Evolutionary conservation across 2,113 vertebrate species (phyloP), one percentile per base, ranked within the genome.

Genomic region (Choloepus hoffmanni): DNA sequence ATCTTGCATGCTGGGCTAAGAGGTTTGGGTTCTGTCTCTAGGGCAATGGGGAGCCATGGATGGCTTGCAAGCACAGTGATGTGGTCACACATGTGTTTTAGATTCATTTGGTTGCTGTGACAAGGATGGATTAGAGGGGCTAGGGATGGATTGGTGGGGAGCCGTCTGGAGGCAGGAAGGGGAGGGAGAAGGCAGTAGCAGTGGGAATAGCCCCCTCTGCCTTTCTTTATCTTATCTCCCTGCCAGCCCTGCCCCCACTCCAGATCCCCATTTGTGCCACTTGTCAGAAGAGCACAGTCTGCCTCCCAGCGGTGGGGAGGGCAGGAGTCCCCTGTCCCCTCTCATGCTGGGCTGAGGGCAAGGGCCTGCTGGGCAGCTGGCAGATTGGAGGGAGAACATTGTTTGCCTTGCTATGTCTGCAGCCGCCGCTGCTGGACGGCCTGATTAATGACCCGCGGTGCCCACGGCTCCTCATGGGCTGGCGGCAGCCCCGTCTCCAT

Each of bases 361-460:
- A 85, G 58, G 63, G 58, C 94, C 15, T 58, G 79, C 84, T 43
- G 74, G 96, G 79, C 94, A 96, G 95, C 81, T 85, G 94, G 92
- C 40, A 33, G 88, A 58, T 55, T 76, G 92, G 67, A 95, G 87
- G 65, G 28, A 96, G 65, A 60, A 67, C 65, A 7, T 33, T 14
- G 50, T 58, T 68, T 9, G 36, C 68, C 89, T 67, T 89, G 92
- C 85, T 40, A 65, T 87, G 94, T 85, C 82, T 86, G 86, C 63
- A 19, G 18, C 76, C 62, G 2, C 72, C 0, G 36, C 83, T 0
- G 0, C 73, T 9, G 15, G 88, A 73, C 78, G 89, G 77, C 45
- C 67, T 90, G 77, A 95, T 79, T 72, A 85, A 94, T 85, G 96
- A 85, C 62, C 90, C 36, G 1, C 1, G 4, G 7, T 0, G 14